Percentiles rank a stretch among this genome's conserved stretches.
Evolutionary conservation across 2,888 invertebrate species (phyloP).

Genomic region (Thalpophila matura): DNA sequence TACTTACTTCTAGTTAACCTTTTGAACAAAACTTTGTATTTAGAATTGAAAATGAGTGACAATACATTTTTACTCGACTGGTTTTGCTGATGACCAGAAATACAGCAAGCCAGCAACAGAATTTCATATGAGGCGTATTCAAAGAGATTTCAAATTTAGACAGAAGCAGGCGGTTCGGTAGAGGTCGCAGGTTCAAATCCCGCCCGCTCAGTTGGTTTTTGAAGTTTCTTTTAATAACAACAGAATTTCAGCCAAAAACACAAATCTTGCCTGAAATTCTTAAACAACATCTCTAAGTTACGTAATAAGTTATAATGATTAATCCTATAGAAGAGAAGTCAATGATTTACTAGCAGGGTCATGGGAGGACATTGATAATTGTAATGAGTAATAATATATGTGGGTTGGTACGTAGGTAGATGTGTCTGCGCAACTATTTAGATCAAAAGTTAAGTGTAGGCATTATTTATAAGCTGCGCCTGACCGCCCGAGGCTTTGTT

Average conservation of each 20-base stretch:
- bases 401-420: conserved; percentile 39
- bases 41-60: not conserved
- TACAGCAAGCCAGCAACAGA: too few species aligned
- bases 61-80: too few species aligned
- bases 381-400: conserved; percentile 19
- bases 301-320: conserved; percentile 2
- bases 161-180: too few species aligned
- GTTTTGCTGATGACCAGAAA: not conserved
- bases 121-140: too few species aligned
- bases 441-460: conserved; percentile 25
- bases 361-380: conserved; percentile 55
- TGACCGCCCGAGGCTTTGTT: not conserved
- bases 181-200: too few species aligned
- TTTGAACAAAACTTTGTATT: not conserved
- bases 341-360: conserved; percentile 40
- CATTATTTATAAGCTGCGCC: conserved; percentile 29
- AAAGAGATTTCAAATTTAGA: too few species aligned
- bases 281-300: not conserved
- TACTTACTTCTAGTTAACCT: not conserved
- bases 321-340: conserved; percentile 20
- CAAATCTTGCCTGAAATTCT: too few species aligned
- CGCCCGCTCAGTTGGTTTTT: too few species aligned
- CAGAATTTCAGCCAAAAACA: not conserved
- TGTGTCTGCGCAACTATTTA: conserved; percentile 29
- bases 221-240: too few species aligned